These are phyloP conservation scores for Andrena cerasifolii DNA, from an alignment of 1,140 invertebrate genomes.

Conservation along the genomic window DNA sequence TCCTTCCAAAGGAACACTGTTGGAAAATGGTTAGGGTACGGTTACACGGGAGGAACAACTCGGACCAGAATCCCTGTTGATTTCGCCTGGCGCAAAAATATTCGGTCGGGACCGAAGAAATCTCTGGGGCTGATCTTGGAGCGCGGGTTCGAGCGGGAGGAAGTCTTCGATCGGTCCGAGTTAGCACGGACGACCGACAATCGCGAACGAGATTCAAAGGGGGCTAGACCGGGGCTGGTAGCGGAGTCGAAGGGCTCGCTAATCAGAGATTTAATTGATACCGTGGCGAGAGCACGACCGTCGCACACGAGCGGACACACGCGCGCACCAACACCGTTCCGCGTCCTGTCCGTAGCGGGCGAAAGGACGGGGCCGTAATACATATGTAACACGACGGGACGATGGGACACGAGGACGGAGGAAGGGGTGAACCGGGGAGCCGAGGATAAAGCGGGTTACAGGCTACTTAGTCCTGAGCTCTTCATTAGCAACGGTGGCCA, in stretches of 20 bases:
- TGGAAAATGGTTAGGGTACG: no score
- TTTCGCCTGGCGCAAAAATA: constrained; percentile 33
- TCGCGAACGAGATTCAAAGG: constrained; percentile 67
- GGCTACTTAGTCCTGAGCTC: constrained; percentile 75
- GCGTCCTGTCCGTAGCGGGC: constrained; percentile 54
- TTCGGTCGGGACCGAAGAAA: constrained; percentile 23
- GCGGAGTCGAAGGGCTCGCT: constrained; percentile 69
- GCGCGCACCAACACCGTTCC: constrained; percentile 17
- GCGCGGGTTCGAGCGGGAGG: constrained; percentile 35
- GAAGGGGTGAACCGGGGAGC: constrained; percentile 33
- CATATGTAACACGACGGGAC: constrained; percentile 74
- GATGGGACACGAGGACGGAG: constrained; percentile 53
- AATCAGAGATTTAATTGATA: constrained; percentile 80
- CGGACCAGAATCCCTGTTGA: background rate
- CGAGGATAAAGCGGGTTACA: constrained; percentile 69
- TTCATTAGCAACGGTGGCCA: constrained; percentile 73
- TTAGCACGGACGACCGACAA: constrained; percentile 62
- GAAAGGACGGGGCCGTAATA: constrained; percentile 72
- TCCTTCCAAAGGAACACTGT: no score
- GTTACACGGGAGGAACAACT: no score
- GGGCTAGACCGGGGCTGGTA: constrained; percentile 42
- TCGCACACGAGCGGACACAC: constrained; percentile 57
- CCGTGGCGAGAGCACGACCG: constrained; percentile 68
- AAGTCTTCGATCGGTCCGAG: constrained; percentile 60
- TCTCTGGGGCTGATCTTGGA: constrained; percentile 39